Percentiles rank a stretch among this genome's conserved stretches.
Evolutionary conservation across 2,113 vertebrate genomes (phyloP).

Genomic region (Ceuthmochares aereus): DNA sequence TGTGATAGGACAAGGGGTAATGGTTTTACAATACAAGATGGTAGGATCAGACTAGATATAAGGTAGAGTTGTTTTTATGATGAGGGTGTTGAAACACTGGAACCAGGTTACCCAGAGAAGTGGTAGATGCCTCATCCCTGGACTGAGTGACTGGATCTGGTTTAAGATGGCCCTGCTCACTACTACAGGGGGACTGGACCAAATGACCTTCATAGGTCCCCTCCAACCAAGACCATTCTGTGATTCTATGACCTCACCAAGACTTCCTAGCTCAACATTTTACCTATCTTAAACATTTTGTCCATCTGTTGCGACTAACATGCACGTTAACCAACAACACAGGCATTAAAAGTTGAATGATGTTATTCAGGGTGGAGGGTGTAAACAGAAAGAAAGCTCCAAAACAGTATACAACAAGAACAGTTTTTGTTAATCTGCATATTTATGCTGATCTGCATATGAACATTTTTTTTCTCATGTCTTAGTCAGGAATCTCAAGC

Average conservation of each 20-base stretch:
- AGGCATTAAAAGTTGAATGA: background rate
- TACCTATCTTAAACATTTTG: background rate
- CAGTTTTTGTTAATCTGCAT: background rate
- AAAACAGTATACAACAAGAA: background rate
- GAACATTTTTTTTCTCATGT: background rate
- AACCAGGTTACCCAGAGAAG: background rate
- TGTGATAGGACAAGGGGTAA: accelerated
- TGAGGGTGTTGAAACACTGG: background rate
- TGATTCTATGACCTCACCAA: background rate
- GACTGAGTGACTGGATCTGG: background rate
- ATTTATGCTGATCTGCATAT: background rate
- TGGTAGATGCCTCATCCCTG: background rate
- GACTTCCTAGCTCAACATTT: background rate
- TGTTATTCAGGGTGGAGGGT: background rate
- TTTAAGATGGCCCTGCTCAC: background rate
- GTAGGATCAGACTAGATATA: background rate
- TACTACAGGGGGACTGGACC: background rate
- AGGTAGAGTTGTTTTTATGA: background rate
- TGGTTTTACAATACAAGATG: background rate
- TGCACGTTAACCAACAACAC: background rate
- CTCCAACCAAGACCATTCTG: background rate
- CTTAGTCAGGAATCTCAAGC: background rate
- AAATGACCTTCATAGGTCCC: background rate
- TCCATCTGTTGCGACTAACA: background rate
- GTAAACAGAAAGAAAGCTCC: background rate